These are phyloP conservation scores for Oscarella lobularis DNA, from an alignment of 37 sponge, comb jelly and placozoan genomes.

Conservation along the genomic window DNA sequence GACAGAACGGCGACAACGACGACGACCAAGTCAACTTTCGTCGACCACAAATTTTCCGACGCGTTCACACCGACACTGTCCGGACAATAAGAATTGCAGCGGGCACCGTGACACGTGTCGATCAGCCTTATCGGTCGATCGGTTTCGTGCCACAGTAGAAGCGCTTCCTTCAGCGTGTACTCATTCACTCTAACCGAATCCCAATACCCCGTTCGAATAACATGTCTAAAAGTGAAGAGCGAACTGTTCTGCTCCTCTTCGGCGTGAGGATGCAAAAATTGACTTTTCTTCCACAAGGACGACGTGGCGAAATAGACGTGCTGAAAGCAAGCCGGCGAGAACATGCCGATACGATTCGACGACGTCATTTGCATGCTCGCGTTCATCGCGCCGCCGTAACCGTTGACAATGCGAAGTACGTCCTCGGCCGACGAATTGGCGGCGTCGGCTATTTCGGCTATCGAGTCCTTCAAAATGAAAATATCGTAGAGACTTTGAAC, in stretches of 20 bases:
- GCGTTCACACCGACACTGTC: background rate
- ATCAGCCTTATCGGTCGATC: background rate
- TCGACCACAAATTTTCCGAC: background rate
- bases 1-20: no score
- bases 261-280: no score
- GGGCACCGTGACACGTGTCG: background rate
- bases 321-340: slow-evolving; percentile 44
- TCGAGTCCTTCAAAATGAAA: slow-evolving; percentile 21
- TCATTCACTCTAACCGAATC: no score
- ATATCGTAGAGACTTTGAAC: slow-evolving; percentile 47
- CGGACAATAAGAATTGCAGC: background rate
- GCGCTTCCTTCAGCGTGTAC: no score
- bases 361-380: slow-evolving; percentile 15
- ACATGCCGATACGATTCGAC: slow-evolving; percentile 16
- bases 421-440: background rate
- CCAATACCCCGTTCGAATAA: no score
- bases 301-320: slow-evolving; percentile 62
- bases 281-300: slow-evolving; percentile 30
- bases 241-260: no score
- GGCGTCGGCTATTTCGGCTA: background rate
- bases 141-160: background rate
- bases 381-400: slow-evolving; percentile 87
- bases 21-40: no score
- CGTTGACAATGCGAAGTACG: slow-evolving; percentile 26
- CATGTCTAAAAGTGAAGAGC: no score